These are phyloP conservation scores for Meriones psammophilus DNA, from an alignment of 2,797 vertebrate species.

Conservation along the genomic window DNA sequence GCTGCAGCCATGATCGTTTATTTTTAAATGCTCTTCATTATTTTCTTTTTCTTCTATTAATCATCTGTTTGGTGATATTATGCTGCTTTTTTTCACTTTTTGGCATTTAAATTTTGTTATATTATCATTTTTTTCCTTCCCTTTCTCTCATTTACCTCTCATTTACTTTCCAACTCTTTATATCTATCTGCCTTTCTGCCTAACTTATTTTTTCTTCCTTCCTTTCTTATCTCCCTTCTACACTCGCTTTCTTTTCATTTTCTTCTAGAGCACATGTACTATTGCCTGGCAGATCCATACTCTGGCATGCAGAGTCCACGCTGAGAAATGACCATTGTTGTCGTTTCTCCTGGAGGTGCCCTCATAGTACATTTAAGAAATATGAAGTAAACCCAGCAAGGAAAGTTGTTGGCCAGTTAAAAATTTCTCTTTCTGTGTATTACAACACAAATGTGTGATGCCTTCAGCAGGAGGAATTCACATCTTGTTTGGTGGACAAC, in stretches of 20 bases:
- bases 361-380: not conserved
- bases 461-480: not conserved
- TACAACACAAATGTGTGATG: not conserved
- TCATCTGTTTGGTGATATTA: not conserved
- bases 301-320: not conserved
- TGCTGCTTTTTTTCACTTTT: not conserved
- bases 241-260: not conserved
- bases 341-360: not conserved
- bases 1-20: too few species aligned
- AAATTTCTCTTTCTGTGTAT: not conserved
- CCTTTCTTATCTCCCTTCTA: not conserved
- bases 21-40: not conserved
- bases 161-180: not conserved
- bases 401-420: not conserved
- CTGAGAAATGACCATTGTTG: not conserved
- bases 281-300: not conserved
- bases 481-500: not conserved
- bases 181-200: not conserved
- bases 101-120: not conserved
- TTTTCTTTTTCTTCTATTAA: not conserved
- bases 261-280: not conserved
- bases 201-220: too few species aligned
- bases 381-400: not conserved
- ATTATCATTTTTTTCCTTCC: not conserved
- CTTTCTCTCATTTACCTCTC: too few species aligned